Base-by-base conservation (phyloP, 2,888 invertebrate species). In the Plebejus anna region DNA sequence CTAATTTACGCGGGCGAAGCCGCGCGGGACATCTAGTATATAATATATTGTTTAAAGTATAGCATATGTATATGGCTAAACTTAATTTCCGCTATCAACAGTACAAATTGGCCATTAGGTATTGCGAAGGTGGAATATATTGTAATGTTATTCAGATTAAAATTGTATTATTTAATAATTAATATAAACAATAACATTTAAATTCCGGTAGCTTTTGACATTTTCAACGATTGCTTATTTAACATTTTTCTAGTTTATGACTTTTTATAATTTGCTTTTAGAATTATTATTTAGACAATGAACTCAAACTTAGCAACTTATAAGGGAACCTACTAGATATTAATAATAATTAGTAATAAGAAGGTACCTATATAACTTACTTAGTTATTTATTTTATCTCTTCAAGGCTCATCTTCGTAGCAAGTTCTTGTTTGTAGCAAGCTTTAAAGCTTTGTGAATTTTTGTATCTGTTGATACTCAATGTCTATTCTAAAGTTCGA, bases 191-290 rank as follows among this genome's bases (percentile, higher is more conserved):
- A 61, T 61, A 61, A 61, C 11, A 61, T 66, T 66, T 36, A 36
- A 66, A 66, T 36, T 66, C 32, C 4, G 66, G 66, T 66, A 36
- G 66, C 66, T 66, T 66, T 13, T 32, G 66, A 66, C 66, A 66
- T 66, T 66, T 66, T 36, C 16, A 66, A 36, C 66, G 66, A 32
- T 36, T 66, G 32, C 32, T 66, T 66, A 5, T 36, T 66, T 36
- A 66, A 36, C 32, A 32, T 66, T 66, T 28, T 66, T 66, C 32
- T 66, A 66, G 7, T 66, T 32, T 32, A 66, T 32, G 13, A 32
- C 66, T 66, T 11, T 22, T 59, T 59, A 22, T 22, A n/a, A 55
- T 32, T 32, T 2, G 32, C 1, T 32, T 32, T 32, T 32, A 59
- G 7, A 22, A 22, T 22, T 22, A 22, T 22, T 59, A 59, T 61